Base-by-base conservation (phyloP, 2,797 vertebrate species). In the Cuniculus paca region DNA sequence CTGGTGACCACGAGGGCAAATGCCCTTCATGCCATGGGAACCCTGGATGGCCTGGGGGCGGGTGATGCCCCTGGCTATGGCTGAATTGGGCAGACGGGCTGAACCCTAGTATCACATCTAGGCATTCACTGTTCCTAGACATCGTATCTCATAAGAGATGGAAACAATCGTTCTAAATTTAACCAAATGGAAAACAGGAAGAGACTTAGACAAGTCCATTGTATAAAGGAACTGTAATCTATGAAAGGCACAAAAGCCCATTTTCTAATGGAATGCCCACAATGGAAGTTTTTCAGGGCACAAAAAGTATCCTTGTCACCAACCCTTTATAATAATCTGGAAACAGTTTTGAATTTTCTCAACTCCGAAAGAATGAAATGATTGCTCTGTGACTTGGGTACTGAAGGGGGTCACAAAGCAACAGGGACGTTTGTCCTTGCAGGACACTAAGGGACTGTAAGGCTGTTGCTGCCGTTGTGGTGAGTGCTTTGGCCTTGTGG, bases 131-230 rank as follows among this genome's bases (percentile, higher is more conserved):
- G 98, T 98, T 98, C 97, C 96, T 98, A 98, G 98, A 98, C 97
- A 70, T 95, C 98, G 92, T 98, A 91, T 95, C 97, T 98, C 97
- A 95, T 93, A 98, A 97, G 91, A 97, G 95, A 96, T 96, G 70
- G 74, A 98, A 97, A 98, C 98, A 99, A 98, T 98, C 81, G 96
- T 92, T 98, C 98, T 98, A 98, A 98, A 98, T 98, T 98, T 99
- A 98, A 98, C 97, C 61, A 74, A 97, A 88, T 98, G 96, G 88
- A 98, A 98, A 98, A 99, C 98, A 98, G 98, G 98, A 99, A 99
- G 98, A 98, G 97, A 97, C 90, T 93, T 97, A 74, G 93, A 96
- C 95, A 97, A 97, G 96, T 90, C 90, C 97, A 98, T 98, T 99
- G 98, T 98, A 94, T 96, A 84, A 87, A 97, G 98, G 91, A 94